Conservation (phyloP, 2,797 vertebrate species). For the Enteromius argenteus region DNA sequence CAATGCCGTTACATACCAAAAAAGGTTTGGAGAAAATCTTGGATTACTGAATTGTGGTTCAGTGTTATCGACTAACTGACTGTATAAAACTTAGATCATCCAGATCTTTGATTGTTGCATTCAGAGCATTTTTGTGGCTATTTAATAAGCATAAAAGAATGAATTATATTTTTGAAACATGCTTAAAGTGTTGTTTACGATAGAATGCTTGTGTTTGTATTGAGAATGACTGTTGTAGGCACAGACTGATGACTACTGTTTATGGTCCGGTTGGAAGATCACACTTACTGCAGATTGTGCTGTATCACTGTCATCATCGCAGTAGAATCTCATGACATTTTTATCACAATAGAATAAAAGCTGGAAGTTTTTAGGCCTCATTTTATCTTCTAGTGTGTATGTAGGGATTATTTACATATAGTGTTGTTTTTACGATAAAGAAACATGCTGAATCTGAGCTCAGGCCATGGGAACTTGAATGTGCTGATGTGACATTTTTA, state of each 20-base stretch:
- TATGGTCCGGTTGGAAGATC: neutral
- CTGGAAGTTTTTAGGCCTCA: constrained; percentile 16
- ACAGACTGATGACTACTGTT: constrained; percentile 23
- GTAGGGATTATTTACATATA: neutral
- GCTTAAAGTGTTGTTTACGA: constrained; percentile 32
- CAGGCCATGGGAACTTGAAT: constrained; percentile 28
- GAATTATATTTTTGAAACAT: constrained; percentile 34
- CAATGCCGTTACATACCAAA: constrained; percentile 20
- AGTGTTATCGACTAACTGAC: constrained; percentile 19
- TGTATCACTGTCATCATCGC: neutral
- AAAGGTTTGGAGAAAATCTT: neutral
- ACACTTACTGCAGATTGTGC: constrained; percentile 3
- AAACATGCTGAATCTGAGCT: constrained; percentile 7
- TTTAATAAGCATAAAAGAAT: neutral
- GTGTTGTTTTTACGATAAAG: neutral
- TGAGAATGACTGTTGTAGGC: constrained; percentile 19
- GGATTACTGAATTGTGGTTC: neutral
- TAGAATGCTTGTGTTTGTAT: constrained; percentile 20
- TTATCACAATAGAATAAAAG: constrained; percentile 11
- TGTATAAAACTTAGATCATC: constrained; percentile 5
- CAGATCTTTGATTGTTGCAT: neutral
- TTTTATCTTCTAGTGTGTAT: neutral
- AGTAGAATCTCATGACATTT: constrained; percentile 5
- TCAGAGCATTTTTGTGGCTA: constrained; percentile 15
- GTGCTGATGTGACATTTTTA: constrained; percentile 34